These are phyloP conservation scores for Cyclopterus lumpus DNA, from an alignment of 2,797 vertebrate genomes.

Conservation along the genomic window DNA sequence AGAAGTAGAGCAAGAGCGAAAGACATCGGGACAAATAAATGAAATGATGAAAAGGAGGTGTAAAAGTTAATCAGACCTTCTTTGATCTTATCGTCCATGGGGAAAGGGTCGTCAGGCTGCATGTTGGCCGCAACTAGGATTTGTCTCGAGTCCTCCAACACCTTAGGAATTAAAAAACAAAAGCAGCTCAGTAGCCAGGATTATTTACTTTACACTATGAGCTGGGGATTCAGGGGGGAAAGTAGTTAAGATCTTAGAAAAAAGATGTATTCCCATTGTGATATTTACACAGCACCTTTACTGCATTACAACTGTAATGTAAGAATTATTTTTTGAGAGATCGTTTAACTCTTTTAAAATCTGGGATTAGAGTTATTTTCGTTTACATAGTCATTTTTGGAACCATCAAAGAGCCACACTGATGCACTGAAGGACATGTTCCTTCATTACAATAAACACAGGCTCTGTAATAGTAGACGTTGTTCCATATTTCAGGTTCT, in stretches of 20 bases:
- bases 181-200: neutral
- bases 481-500: no score
- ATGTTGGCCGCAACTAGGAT: constrained; percentile 89
- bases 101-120: constrained; percentile 93
- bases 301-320: no score
- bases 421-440: no score
- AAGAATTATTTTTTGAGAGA: no score
- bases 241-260: neutral
- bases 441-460: no score
- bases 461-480: no score
- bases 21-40: neutral
- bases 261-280: neutral
- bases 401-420: no score
- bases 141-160: constrained; percentile 94
- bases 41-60: neutral
- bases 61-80: constrained; percentile 85
- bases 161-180: constrained; percentile 76
- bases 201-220: neutral
- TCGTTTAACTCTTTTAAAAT: no score
- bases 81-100: constrained; percentile 97
- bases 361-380: no score
- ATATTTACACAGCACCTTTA: constrained; percentile 6
- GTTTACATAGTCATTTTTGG: no score
- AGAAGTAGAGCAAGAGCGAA: neutral
- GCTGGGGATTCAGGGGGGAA: neutral